Evolutionary conservation across 92 coral and sea anemone species (phyloP), one percentile per base, ranked within the genome.

Genomic region (Phenganax stokvisi): DNA sequence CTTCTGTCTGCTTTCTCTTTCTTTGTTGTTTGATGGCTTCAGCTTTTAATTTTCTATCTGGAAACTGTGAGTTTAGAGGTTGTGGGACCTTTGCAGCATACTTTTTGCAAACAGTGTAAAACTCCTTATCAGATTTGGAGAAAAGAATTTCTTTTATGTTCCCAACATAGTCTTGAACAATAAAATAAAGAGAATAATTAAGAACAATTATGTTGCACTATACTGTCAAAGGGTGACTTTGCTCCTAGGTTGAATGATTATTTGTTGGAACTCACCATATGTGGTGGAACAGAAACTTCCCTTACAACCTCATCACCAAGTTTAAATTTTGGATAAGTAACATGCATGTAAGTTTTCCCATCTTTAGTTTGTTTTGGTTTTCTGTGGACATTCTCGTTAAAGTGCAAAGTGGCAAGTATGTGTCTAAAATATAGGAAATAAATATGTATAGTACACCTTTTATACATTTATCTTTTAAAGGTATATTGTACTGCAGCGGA

Each of bases 301-400:
- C 74, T 6, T 30, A 69, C 74, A 69, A 69, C n/a, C 74, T 69
- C 74, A 16, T 69, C 74, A 9, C 74, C 74, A 69, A 69, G 74
- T 31, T 69, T 69, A 69, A 69, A 69, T 69, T 69, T 69, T 7
- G 74, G 74, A 51, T 69, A 69, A 9, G 74, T 69, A 8, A 69
- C 74, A 31, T 51, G 52, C n/a, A 69, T 27, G 55, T 69, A 69
- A 6, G 74, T 31, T 51, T 69, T 69, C 53, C 74, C 74, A 69
- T 31, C 55, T 27, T 69, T 69, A 4, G 74, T 9, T 51, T 30
- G 12, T 16, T 25, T 59, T 59, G 65, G 16, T 59, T 59, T 25
- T 13, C 65, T 31, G 6, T 69, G 74, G 29, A 69, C 74, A 69
- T 69, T 69, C 74, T 69, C 74, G 53, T 69, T 69, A 8, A 69